Evolutionary conservation across 92 coral and sea anemone species (phyloP).

Genomic region (Galaxea fascicularis): DNA sequence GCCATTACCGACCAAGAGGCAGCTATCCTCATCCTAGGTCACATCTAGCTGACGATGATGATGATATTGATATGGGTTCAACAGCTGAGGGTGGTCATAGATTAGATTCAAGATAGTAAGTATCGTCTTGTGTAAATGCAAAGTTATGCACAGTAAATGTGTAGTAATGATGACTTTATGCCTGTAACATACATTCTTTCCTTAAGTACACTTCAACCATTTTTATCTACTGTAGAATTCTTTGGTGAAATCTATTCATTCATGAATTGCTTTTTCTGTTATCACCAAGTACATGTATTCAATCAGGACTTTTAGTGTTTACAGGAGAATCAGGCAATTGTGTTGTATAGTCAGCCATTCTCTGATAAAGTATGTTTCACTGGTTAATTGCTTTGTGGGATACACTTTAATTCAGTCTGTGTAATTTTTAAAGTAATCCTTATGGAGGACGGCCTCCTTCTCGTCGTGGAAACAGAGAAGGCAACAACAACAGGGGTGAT

Average conservation of each 20-base stretch:
- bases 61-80: constrained; percentile 62
- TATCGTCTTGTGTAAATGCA: neutral
- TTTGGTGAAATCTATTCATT: neutral
- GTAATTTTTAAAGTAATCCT: constrained; percentile 59
- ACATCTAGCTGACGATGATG: constrained; percentile 66
- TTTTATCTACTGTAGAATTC: too few species aligned
- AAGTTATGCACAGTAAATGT: neutral
- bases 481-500: constrained; percentile 36
- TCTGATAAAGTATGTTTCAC: neutral
- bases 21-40: constrained; percentile 67
- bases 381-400: neutral
- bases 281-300: neutral
- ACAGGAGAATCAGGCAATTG: neutral
- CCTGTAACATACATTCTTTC: too few species aligned
- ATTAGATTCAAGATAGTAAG: constrained; percentile 69
- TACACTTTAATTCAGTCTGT: neutral
- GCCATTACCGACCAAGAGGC: constrained; percentile 1
- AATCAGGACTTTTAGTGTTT: neutral
- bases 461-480: constrained; percentile 51
- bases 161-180: too few species aligned
- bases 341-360: too few species aligned
- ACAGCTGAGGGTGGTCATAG: constrained; percentile 23
- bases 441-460: constrained; percentile 76
- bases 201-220: too few species aligned
- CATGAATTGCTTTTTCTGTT: neutral